A percentile compares a stretch with the other conserved stretches of the same genome.
phyloP scores from a whole-genome alignment of 2,113 vertebrate species.

The mouse (Mus musculus) region GRCm39 chr13:108817501-108818000 shows the following conservation, averaged over 20 bases:
- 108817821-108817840: not conserved
- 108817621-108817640: not conserved
- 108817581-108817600: not conserved
- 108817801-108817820: too few relatives aligned
- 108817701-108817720: not conserved
- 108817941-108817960: not conserved
- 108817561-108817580: not conserved
- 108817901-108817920: not conserved
- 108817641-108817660: not conserved
- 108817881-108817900: not conserved
- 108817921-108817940: not conserved
- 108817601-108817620: conserved; percentile 22
- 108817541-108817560: not conserved
- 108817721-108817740: not conserved
- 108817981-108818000: not conserved
- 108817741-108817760: not conserved
- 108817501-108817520: not conserved
- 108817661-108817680: not conserved
- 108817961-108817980: not conserved
- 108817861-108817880: not conserved
- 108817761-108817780: not conserved
- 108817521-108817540: not conserved
- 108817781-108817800: not conserved
- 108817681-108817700: not conserved
- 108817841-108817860: not conserved